Percentiles rank a stretch among this genome's conserved stretches.
Evolutionary conservation across 2,113 vertebrate species (phyloP).

Genomic region (Cebidichthys violaceus): DNA sequence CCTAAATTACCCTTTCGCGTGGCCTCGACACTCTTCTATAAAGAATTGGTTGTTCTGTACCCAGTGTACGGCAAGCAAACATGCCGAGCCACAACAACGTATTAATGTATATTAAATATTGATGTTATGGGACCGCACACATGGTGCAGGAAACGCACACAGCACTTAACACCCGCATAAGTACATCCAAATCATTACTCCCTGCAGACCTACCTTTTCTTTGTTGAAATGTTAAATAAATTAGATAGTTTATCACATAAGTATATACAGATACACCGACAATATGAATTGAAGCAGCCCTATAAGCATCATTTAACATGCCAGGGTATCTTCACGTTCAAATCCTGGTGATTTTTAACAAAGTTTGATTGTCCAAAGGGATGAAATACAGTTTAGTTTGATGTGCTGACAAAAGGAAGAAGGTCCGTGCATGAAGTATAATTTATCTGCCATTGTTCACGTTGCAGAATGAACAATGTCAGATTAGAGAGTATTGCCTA

Average conservation of each 20-base stretch:
- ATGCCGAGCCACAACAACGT: neutral
- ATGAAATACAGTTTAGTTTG: neutral
- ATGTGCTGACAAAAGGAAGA: neutral
- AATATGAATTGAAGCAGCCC: neutral
- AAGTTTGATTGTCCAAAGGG: neutral
- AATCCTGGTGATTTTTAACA: neutral
- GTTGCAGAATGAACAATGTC: no score
- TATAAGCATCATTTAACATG: neutral
- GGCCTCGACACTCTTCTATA: neutral
- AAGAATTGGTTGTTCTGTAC: neutral
- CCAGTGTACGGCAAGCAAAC: neutral
- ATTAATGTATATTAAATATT: neutral
- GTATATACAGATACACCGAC: neutral
- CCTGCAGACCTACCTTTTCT: neutral
- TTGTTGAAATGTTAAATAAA: neutral
- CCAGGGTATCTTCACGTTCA: neutral
- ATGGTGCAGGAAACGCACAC: neutral
- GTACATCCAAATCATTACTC: neutral
- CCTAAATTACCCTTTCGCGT: neutral
- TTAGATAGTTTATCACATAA: neutral
- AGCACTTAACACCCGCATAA: neutral
- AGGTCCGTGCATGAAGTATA: no score
- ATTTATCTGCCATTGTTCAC: no score
- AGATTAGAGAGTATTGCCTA: no score
- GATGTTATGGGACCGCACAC: neutral